These are phyloP conservation scores for Anastrepha obliqua DNA, from an alignment of 1,140 invertebrate species.

Conservation along the genomic window DNA sequence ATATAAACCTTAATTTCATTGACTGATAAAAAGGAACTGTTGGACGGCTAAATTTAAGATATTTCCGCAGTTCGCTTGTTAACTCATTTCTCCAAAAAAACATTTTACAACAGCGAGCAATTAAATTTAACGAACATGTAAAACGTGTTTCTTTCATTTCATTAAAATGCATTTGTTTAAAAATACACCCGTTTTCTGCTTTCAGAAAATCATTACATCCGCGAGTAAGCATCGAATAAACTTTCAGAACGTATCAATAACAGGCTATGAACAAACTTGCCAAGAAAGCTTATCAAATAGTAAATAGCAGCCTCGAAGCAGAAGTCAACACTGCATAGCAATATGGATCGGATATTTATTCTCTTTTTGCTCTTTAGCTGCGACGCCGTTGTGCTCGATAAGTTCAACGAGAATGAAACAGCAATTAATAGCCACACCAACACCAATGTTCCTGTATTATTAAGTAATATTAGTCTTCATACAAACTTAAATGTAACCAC, in stretches of 20 bases:
- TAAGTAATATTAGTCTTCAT: conserved; percentile 39
- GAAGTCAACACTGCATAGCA: neutral
- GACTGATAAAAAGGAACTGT: too few relatives aligned
- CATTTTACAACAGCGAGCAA: too few relatives aligned
- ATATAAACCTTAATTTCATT: too few relatives aligned
- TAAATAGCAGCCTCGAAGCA: neutral
- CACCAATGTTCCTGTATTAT: conserved; percentile 44
- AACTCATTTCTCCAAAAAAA: too few relatives aligned
- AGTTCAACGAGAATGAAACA: neutral
- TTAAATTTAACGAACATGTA: neutral
- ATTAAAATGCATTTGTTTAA: neutral
- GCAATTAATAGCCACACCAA: neutral
- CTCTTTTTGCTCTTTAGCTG: neutral
- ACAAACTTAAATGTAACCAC: neutral
- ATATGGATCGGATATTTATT: neutral
- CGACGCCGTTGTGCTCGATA: neutral
- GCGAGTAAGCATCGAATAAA: neutral
- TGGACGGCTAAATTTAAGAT: too few relatives aligned
- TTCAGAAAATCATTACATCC: neutral
- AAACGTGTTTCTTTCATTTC: neutral
- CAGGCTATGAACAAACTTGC: neutral
- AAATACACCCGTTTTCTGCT: neutral
- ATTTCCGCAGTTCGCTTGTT: too few relatives aligned
- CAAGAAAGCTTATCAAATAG: neutral
- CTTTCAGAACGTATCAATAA: conserved; percentile 4